A percentile compares a stretch with the other conserved stretches of the same genome.
phyloP scores from a whole-genome alignment of 1,140 invertebrate species.

The Drosophila triauraria region DNA sequence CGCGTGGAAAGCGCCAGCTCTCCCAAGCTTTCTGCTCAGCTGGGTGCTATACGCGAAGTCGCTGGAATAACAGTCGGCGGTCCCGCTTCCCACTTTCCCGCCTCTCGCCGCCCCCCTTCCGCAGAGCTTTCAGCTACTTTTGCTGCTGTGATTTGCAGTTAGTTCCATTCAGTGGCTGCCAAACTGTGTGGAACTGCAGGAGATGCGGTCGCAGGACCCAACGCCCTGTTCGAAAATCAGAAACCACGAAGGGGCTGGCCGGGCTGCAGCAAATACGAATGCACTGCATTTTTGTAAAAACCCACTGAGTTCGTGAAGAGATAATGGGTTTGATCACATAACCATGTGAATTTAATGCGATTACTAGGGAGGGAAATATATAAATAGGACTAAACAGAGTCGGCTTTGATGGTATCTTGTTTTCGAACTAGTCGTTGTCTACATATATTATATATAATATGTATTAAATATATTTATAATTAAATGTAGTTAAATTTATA shows the following conservation, averaged over 20 bases:
- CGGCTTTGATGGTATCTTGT: too few relatives aligned
- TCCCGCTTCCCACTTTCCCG: neutral
- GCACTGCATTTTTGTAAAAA: neutral
- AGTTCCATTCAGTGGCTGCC: constrained; percentile 28
- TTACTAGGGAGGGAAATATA: neutral
- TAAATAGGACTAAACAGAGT: neutral
- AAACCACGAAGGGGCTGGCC: neutral
- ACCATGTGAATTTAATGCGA: neutral
- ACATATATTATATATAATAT: too few relatives aligned
- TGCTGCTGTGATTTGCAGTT: constrained; percentile 44
- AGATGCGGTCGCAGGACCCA: constrained; percentile 5
- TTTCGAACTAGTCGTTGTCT: too few relatives aligned
- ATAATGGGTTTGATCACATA: neutral
- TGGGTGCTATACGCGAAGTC: constrained; percentile 38
- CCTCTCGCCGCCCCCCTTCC: neutral
- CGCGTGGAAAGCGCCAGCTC: constrained; percentile 20
- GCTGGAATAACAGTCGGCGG: constrained; percentile 50
- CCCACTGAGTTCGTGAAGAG: neutral
- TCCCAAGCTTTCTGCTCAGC: constrained; percentile 57
- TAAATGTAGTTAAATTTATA: too few relatives aligned
- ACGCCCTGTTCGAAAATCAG: neutral
- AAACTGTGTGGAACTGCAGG: constrained; percentile 33
- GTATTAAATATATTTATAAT: too few relatives aligned
- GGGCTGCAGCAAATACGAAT: neutral
- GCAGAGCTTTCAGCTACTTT: constrained; percentile 53